Base-by-base conservation (phyloP, 2,888 invertebrate species). In the Capitulum mitella region DNA sequence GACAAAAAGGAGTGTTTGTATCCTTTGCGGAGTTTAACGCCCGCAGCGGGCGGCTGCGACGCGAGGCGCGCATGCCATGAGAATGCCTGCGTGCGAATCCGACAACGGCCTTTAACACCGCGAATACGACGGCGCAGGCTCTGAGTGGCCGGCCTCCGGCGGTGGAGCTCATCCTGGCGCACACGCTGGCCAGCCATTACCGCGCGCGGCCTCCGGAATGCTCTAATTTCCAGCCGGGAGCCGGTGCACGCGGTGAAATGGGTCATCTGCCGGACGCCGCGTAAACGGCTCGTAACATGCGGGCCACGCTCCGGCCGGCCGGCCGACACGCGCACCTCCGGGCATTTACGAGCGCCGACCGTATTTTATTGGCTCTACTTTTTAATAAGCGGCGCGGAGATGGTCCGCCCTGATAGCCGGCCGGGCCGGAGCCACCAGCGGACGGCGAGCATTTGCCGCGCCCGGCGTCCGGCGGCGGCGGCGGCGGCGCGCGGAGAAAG, bases 341-440 rank as follows among this genome's bases (percentile, higher is more conserved):
- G 70, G 37, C 70, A 29, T 8, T 70, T 70, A 70, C 70, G 70
- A 70, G 22, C 40, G 0, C 26, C 34, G 34, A 29, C 26, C 70
- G 26, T 5, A 40, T 8, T 70, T 70, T 70, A 70, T 70, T 40
- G 70, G 40, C 70, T 70, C 70, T 70, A 70, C 70, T 40, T 70
- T 70, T 70, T 70, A 70, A 70, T 70, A 70, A 70, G 70, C 70
- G 70, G 70, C 40, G 19, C 40, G 14, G 70, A 8, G 70, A 40
- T 70, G 70, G 70, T 40, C 64, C 37, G 22, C 22, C 37, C 40
- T 5, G 70, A 70, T 37, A 70, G 26, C 70, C 26, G 37, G 40
- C 12, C 26, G 70, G 70, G 6, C 12, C n/a, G n/a, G n/a, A n/a
- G n/a, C n/a, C n/a, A n/a, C n/a, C 48, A 19, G 48, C 48, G 1